Conservation (phyloP, 1,140 invertebrate genomes). For the Stenopsyche tienmushanensis region DNA sequence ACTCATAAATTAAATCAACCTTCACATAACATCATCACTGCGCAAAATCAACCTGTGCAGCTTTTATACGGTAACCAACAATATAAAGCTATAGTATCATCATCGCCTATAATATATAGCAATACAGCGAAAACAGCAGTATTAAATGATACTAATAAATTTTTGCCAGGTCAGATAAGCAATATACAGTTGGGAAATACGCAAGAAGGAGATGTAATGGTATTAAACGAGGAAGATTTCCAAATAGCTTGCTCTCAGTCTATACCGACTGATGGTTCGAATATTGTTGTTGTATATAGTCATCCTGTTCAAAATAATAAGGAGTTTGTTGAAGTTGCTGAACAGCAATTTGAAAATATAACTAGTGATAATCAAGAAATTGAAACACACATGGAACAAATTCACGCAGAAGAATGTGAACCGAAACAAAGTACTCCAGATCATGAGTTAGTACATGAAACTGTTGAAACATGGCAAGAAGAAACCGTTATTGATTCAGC, state of each 20-base stretch:
- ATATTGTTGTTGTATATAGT: slow-evolving; percentile 63
- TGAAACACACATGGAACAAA: slow-evolving; percentile 33
- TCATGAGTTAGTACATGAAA: slow-evolving; percentile 40
- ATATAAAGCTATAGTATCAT: slow-evolving; percentile 51
- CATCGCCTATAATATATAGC: slow-evolving; percentile 47
- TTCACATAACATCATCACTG: slow-evolving; percentile 2
- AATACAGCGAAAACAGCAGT: slow-evolving; percentile 19
- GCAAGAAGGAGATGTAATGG: slow-evolving; percentile 43
- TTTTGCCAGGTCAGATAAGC: slow-evolving; percentile 2
- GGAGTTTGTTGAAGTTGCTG: slow-evolving; percentile 49
- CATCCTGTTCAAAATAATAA: slow-evolving; percentile 58
- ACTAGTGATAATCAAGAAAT: slow-evolving; percentile 24
- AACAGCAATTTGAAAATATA: slow-evolving; percentile 25
- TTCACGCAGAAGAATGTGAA: slow-evolving; percentile 27
- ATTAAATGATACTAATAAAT: background rate
- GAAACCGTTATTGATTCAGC: slow-evolving; percentile 19
- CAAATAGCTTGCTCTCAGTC: slow-evolving; percentile 50
- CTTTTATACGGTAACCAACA: slow-evolving; percentile 55
- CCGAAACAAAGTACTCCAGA: slow-evolving; percentile 37
- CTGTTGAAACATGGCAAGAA: slow-evolving; percentile 40
- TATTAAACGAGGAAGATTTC: slow-evolving; percentile 52
- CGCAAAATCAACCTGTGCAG: slow-evolving; percentile 50
- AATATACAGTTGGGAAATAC: slow-evolving; percentile 6
- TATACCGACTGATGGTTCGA: slow-evolving; percentile 55
- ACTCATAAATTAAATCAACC: slow-evolving; percentile 12